A percentile compares a stretch with the other conserved stretches of the same genome.
Conservation (phyloP, 2,888 invertebrate genomes). For the Cancer borealis region DNA sequence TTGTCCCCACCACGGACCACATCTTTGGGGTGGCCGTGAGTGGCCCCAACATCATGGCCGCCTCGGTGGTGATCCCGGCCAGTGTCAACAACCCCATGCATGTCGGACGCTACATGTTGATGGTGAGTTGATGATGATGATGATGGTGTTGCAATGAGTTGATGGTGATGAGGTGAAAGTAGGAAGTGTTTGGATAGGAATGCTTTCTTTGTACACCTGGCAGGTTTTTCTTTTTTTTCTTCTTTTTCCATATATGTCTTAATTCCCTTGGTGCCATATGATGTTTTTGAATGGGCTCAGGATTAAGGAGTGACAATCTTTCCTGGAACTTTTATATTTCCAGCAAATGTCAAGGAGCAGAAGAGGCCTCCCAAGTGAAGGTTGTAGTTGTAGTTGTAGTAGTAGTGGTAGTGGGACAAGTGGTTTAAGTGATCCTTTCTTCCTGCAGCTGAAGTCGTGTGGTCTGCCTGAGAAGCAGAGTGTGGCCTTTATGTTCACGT, state of each 20-base stretch:
- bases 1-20: neutral
- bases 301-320: too few species aligned
- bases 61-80: conserved; percentile 78
- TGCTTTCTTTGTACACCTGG: too few species aligned
- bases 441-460: conserved; percentile 76
- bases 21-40: conserved; percentile 78
- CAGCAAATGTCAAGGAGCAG: too few species aligned
- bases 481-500: conserved; percentile 81
- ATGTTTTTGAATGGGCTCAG: too few species aligned
- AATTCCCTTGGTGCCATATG: too few species aligned
- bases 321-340: too few species aligned
- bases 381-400: neutral
- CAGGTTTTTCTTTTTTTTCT: too few species aligned
- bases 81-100: conserved; percentile 70
- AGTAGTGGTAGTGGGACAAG: neutral
- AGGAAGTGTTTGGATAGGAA: too few species aligned
- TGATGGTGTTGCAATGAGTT: too few species aligned
- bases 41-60: conserved; percentile 78
- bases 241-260: too few species aligned
- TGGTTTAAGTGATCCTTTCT: neutral
- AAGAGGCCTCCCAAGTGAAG: too few species aligned
- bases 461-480: conserved; percentile 78
- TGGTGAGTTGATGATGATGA: neutral
- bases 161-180: too few species aligned
- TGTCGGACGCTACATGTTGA: conserved; percentile 1